Percentiles rank a stretch among this genome's conserved stretches.
phyloP scores from a whole-genome alignment of 2,888 invertebrate genomes.

The Mimachlamys varia region DNA sequence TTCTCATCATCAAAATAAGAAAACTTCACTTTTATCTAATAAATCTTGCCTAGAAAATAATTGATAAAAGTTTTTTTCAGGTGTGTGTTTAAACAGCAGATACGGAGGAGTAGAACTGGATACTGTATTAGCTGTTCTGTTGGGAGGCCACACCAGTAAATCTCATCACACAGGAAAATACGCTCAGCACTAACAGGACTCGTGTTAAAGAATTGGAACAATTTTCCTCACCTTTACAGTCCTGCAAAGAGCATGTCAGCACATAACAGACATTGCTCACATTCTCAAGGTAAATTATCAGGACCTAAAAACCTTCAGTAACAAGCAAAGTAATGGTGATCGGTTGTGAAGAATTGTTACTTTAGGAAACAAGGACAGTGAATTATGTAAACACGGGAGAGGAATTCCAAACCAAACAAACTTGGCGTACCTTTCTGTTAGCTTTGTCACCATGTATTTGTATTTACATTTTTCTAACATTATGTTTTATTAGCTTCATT shows the following conservation, averaged over 20 bases:
- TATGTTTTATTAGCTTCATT: not conserved
- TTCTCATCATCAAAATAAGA: no score
- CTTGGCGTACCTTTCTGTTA: not conserved
- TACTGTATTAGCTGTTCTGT: no score
- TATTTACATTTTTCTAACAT: not conserved
- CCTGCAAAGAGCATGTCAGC: not conserved
- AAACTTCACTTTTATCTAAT: no score
- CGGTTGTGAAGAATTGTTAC: not conserved
- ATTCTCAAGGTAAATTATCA: not conserved
- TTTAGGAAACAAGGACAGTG: not conserved
- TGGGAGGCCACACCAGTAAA: no score
- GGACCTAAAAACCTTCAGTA: not conserved
- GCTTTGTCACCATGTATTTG: not conserved
- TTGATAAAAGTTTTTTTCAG: no score
- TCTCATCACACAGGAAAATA: not conserved
- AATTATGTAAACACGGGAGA: slow-evolving; percentile 18
- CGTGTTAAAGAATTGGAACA: slow-evolving; percentile 16
- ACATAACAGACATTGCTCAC: slow-evolving; percentile 3
- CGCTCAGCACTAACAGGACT: not conserved
- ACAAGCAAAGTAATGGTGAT: not conserved
- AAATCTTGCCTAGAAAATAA: no score
- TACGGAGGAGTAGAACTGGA: no score
- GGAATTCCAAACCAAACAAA: not conserved
- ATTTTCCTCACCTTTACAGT: slow-evolving; percentile 18
- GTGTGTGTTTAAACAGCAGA: no score